phyloP scores from a whole-genome alignment of 1,140 invertebrate species.

The Drosophila ironensis region DNA sequence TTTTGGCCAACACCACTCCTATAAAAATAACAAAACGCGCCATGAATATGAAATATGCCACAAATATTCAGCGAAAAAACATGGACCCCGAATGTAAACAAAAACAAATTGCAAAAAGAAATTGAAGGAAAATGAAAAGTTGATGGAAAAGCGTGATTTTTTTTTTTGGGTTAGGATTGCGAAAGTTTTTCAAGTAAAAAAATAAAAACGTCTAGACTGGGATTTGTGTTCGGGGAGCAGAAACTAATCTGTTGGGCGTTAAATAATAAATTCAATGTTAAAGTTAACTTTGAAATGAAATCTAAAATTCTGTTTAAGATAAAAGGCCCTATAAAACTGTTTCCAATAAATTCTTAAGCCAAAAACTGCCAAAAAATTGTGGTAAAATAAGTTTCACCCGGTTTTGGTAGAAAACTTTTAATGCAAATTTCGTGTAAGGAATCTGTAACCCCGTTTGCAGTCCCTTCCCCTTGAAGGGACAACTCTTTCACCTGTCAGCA shows the following conservation, averaged over 20 bases:
- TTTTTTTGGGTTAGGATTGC: no score
- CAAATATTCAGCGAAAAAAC: slow-evolving; percentile 34
- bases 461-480: neutral
- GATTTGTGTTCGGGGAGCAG: slow-evolving; percentile 1
- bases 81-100: slow-evolving; percentile 24
- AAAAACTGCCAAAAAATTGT: neutral
- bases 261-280: no score
- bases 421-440: slow-evolving; percentile 6
- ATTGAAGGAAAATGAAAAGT: slow-evolving; percentile 26
- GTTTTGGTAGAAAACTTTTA: slow-evolving; percentile 8
- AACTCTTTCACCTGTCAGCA: slow-evolving; percentile 34
- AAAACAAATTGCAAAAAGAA: slow-evolving; percentile 19
- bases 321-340: neutral
- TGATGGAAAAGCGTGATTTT: slow-evolving; percentile 7
- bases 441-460: neutral
- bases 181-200: slow-evolving; percentile 8
- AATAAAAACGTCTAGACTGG: slow-evolving; percentile 30
- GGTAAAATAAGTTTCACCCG: slow-evolving; percentile 1
- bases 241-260: neutral
- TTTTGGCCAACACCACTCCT: neutral
- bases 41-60: slow-evolving; percentile 34
- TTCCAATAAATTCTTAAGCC: neutral
- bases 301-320: no score
- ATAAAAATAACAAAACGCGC: slow-evolving; percentile 33
- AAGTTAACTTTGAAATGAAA: no score